Evolutionary conservation across 1,140 invertebrate genomes (phyloP).

Genomic region (Halictus rubicundus): DNA sequence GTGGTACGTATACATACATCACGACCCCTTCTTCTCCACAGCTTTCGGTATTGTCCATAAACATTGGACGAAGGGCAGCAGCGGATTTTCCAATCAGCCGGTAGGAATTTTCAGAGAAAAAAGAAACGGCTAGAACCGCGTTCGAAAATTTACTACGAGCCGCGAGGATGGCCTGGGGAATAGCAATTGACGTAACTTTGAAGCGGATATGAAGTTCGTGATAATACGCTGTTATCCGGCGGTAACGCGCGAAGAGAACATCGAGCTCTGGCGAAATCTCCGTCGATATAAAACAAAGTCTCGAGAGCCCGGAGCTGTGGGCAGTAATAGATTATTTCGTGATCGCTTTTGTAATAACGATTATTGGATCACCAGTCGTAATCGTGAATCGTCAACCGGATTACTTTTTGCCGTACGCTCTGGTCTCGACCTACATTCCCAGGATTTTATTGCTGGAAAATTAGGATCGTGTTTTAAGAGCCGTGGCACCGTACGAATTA

Average conservation of each 20-base stretch:
- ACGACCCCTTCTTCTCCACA: too few relatives aligned
- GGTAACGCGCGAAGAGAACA: constrained; percentile 1
- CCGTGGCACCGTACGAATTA: neutral
- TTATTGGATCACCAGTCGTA: too few relatives aligned
- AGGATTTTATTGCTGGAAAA: neutral
- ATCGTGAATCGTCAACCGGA: too few relatives aligned
- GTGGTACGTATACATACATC: too few relatives aligned
- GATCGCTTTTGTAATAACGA: too few relatives aligned
- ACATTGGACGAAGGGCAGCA: neutral
- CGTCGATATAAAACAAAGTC: neutral
- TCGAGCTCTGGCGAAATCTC: neutral
- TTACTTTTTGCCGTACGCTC: too few relatives aligned
- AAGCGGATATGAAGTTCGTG: neutral
- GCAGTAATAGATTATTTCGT: too few relatives aligned
- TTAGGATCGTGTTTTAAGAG: neutral
- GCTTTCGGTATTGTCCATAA: neutral
- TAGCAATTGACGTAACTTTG: neutral
- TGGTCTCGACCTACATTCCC: neutral
- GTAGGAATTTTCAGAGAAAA: neutral
- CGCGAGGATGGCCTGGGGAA: neutral
- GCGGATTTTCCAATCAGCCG: neutral
- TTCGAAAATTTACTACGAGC: constrained; percentile 7
- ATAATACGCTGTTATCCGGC: constrained; percentile 7
- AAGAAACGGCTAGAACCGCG: too few relatives aligned
- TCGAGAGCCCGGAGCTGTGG: too few relatives aligned